Conservation (phyloP, 2,888 invertebrate species). For the Callyntrura sp. region DNA sequence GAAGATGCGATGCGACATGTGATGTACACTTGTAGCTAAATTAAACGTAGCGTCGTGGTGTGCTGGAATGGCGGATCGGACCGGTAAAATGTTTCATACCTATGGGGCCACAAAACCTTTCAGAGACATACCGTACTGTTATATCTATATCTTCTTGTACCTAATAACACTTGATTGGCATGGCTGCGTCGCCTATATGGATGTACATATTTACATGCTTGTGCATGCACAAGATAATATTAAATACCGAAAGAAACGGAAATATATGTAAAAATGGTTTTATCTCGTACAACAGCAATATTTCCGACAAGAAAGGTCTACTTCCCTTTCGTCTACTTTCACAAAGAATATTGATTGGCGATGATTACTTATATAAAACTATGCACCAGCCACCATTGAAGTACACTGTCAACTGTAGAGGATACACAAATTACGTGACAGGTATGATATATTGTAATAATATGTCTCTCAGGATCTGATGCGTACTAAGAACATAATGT, state of each 20-base stretch:
- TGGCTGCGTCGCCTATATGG: no score
- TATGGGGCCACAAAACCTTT: not conserved
- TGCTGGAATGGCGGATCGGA: not conserved
- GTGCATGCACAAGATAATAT: not conserved
- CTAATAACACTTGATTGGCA: no score
- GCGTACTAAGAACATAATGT: not conserved
- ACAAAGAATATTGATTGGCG: no score
- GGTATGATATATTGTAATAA: not conserved
- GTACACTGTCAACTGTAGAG: not conserved
- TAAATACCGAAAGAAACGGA: not conserved
- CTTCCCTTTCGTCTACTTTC: no score
- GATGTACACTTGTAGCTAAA: not conserved
- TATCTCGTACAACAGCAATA: not conserved
- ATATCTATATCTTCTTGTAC: no score
- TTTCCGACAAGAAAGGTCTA: not conserved
- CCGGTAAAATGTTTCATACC: not conserved
- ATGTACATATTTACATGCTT: not conserved
- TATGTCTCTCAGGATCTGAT: not conserved
- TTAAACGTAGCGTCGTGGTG: not conserved
- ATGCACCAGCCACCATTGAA: no score
- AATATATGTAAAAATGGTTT: not conserved
- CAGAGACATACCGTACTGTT: no score
- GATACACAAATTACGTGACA: not conserved
- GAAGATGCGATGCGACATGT: not conserved
- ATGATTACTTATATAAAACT: no score